Evolutionary conservation across 2,888 invertebrate species (phyloP), one percentile per base, ranked within the genome.

Genomic region (Coleophora deauratella): DNA sequence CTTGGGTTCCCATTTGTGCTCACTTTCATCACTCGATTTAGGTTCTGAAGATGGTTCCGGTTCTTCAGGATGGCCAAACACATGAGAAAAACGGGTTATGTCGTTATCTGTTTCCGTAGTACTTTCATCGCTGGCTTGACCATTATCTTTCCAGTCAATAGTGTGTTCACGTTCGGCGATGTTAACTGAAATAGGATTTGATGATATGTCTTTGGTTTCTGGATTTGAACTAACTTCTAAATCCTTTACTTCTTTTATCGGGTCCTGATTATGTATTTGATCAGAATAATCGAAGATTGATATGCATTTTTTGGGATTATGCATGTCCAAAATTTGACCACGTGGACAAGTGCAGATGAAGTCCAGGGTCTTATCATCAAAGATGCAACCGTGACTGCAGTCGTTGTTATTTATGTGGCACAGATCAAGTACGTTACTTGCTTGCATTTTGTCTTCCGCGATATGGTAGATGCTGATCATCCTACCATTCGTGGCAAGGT

Each of bases 311-410:
- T 79, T 89, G 59, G 70, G 65, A 42, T 78, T 70, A 30, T 57
- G 52, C 47, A 74, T 67, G 43, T 80, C 74, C 38, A 73, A 46
- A 10, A 82, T 76, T 60, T 79, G 71, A 27, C 88, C 88, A 32
- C 73, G 66, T 9, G 89, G 89, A 63, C 93, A 94, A 2, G 72
- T 80, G 62, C 94, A 94, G 27, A 70, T 72, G 60, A 93, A 93
- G 37, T 89, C 87, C 42, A 91, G 84, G 15, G 76, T 70, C 1
- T 62, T 59, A 56, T 90, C 89, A 64, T 92, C 89, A 57, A 91
- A 93, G 40, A 79, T 72, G 64, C 94, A 94, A 9, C 74, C 80
- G 50, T 91, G 84, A 50, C 91, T 88, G 60, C 94, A 94, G 37
- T 86, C 76, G 49, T 90, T 86, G 45, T 89, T 90, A 47, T 89